Percentiles rank a stretch among this genome's conserved stretches.
Conservation (phyloP, 2,113 vertebrate genomes). For the Zapornia atra region DNA sequence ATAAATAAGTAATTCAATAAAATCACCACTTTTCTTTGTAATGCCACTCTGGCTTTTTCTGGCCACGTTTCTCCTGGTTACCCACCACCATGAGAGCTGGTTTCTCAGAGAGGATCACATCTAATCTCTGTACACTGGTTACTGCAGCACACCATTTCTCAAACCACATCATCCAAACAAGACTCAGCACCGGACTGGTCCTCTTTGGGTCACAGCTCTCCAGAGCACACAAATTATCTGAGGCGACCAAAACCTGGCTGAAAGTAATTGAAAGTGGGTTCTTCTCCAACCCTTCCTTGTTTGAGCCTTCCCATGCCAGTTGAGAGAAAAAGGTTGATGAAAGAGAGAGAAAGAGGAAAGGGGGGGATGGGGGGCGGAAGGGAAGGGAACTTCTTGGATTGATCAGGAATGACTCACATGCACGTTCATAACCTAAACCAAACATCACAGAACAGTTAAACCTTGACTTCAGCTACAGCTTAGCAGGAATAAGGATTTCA, state of each 20-base stretch:
- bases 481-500: neutral
- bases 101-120: neutral
- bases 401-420: neutral
- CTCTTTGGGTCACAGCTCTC: neutral
- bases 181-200: neutral
- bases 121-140: fast-evolving
- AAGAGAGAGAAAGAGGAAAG: neutral
- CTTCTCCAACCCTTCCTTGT: neutral
- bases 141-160: neutral
- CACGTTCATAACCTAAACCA: neutral
- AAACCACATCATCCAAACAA: neutral
- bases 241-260: neutral
- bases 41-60: neutral
- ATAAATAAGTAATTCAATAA: neutral
- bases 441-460: neutral
- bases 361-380: neutral
- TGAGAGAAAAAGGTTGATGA: neutral
- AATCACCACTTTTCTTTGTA: neutral
- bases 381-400: neutral
- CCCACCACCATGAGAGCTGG: neutral
- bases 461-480: neutral
- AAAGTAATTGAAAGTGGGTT: neutral
- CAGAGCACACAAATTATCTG: neutral
- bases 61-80: neutral
- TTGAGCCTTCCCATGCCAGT: neutral